phyloP scores from a whole-genome alignment of 2,113 vertebrate genomes.

The Polypterus bichir region DNA sequence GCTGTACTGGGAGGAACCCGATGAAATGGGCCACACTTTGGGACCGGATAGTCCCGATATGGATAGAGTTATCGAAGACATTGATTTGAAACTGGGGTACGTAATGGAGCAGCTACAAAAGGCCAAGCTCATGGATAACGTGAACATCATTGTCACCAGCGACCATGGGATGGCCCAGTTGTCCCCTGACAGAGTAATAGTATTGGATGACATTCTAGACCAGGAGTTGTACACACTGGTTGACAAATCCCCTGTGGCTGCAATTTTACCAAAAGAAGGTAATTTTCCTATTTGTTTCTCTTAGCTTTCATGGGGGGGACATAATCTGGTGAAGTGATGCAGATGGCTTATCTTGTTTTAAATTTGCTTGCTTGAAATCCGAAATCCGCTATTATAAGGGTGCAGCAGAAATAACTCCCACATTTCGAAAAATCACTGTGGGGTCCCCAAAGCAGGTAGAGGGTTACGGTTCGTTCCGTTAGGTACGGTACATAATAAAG shows the following conservation, averaged over 20 bases:
- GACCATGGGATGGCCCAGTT: slow-evolving; percentile 82
- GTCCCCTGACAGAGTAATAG: slow-evolving; percentile 61
- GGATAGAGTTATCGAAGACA: slow-evolving; percentile 51
- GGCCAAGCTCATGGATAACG: slow-evolving; percentile 49
- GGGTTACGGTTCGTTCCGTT: too few relatives aligned
- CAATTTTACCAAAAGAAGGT: slow-evolving; percentile 77
- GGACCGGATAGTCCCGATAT: slow-evolving; percentile 70
- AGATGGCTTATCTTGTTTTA: neutral
- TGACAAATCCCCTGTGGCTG: slow-evolving; percentile 69
- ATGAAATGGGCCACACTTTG: slow-evolving; percentile 60
- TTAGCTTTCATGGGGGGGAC: too few relatives aligned
- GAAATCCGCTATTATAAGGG: too few relatives aligned
- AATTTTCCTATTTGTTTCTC: slow-evolving; percentile 11
- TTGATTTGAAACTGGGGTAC: slow-evolving; percentile 72
- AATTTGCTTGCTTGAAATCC: neutral
- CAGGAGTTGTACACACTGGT: slow-evolving; percentile 64
- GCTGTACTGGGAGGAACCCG: slow-evolving; percentile 85
- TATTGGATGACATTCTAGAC: slow-evolving; percentile 67
- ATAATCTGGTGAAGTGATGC: neutral
- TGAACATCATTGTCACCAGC: slow-evolving; percentile 79
- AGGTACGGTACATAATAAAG: too few relatives aligned
- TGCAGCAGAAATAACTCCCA: too few relatives aligned
- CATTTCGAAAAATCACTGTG: too few relatives aligned
- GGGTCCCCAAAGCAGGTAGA: too few relatives aligned
- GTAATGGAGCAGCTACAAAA: slow-evolving; percentile 62